Conservation (phyloP, 2,888 invertebrate species). For the Sabatieria punctata region DNA sequence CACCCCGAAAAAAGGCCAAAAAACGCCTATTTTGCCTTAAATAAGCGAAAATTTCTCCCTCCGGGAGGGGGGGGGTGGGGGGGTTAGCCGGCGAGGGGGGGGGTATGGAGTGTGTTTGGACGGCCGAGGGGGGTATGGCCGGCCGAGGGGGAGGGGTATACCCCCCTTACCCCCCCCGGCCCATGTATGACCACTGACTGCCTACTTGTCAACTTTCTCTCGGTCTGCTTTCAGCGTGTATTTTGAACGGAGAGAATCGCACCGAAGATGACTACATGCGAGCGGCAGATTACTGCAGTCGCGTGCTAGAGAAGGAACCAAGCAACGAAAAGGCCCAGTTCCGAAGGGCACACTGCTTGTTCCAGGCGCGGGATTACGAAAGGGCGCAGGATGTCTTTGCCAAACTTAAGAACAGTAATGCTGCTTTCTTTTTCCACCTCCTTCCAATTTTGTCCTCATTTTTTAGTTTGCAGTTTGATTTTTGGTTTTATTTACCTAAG, state of each 20-base stretch:
- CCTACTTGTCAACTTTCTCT: background rate
- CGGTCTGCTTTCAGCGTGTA: constrained; percentile 8
- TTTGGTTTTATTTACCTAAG: too few relatives aligned
- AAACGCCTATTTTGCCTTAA: too few relatives aligned
- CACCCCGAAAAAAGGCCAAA: too few relatives aligned
- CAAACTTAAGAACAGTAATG: constrained; percentile 9
- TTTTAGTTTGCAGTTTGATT: too few relatives aligned
- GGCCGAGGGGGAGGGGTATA: background rate
- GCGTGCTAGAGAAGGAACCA: constrained; percentile 53
- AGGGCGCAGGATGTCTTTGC: constrained; percentile 9
- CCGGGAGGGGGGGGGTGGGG: background rate
- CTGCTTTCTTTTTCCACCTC: too few relatives aligned
- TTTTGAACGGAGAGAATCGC: constrained; percentile 9
- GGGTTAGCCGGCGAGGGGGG: background rate
- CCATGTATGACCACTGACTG: background rate
- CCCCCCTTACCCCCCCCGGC: background rate
- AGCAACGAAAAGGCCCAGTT: constrained; percentile 69
- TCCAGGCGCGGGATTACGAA: constrained; percentile 8
- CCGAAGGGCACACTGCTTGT: constrained; percentile 35
- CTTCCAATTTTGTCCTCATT: too few relatives aligned
- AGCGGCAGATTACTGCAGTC: constrained; percentile 53
- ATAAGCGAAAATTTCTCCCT: background rate
- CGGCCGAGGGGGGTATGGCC: background rate
- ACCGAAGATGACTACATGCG: constrained; percentile 48
- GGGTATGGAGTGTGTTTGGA: background rate